Evolutionary conservation across 1,140 invertebrate species (phyloP).

Genomic region (Sycophila sp.): DNA sequence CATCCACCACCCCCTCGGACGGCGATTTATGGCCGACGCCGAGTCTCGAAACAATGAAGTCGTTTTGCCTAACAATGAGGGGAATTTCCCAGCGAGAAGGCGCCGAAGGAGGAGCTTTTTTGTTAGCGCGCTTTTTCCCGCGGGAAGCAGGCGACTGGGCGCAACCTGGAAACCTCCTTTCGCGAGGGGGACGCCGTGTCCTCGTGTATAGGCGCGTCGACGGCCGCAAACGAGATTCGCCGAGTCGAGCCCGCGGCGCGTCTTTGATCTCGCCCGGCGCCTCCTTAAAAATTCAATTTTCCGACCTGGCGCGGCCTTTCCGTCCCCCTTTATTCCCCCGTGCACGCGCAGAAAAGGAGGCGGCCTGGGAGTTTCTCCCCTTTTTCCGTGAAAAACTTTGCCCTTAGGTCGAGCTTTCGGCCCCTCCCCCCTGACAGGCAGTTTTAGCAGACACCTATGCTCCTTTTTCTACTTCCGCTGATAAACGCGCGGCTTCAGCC

Average conservation of each 20-base stretch:
- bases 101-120: background rate
- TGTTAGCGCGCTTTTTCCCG: background rate
- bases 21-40: background rate
- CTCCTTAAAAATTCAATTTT: constrained; percentile 1
- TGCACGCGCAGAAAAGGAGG: background rate
- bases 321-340: background rate
- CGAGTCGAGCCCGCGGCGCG: background rate
- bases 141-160: background rate
- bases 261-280: background rate
- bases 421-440: too few relatives aligned
- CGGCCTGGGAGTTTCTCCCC: too few relatives aligned
- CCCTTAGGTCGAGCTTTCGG: background rate
- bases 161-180: constrained; percentile 11
- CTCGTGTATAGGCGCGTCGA: background rate
- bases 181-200: background rate
- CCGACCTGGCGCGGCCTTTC: constrained; percentile 36
- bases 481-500: background rate
- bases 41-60: background rate
- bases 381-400: too few relatives aligned
- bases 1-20: background rate
- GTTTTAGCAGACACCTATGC: too few relatives aligned
- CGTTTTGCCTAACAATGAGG: background rate
- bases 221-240: background rate
- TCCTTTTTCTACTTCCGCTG: too few relatives aligned
- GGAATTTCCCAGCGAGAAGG: background rate